phyloP scores from a whole-genome alignment of 2,113 vertebrate species.

The Murina feae region DNA sequence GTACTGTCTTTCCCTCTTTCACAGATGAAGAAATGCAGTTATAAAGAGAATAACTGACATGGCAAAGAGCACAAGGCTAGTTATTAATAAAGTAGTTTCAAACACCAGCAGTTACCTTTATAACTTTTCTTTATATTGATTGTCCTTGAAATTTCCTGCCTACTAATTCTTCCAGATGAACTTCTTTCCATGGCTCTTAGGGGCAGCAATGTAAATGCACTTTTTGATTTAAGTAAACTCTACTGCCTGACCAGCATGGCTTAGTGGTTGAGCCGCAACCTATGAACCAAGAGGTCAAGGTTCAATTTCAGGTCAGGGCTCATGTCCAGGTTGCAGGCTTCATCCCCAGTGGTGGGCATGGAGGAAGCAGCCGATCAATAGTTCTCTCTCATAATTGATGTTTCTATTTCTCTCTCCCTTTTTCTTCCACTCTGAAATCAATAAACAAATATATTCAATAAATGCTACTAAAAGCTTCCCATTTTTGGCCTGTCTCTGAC shows the following conservation, averaged over 20 bases:
- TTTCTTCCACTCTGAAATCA: too few relatives aligned
- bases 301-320: too few relatives aligned
- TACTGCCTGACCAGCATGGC: background rate
- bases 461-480: background rate
- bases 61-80: background rate
- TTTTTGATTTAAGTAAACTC: background rate
- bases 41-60: background rate
- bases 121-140: background rate
- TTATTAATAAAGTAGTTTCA: background rate
- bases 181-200: background rate
- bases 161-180: background rate
- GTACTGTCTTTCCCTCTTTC: background rate
- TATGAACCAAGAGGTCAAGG: too few relatives aligned
- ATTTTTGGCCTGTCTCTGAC: background rate
- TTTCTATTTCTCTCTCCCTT: too few relatives aligned
- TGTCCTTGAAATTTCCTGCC: background rate
- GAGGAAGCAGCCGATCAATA: too few relatives aligned
- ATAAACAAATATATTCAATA: background rate
- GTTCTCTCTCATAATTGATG: too few relatives aligned
- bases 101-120: background rate
- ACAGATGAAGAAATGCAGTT: background rate
- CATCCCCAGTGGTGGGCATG: too few relatives aligned
- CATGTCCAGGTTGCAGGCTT: too few relatives aligned
- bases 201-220: background rate
- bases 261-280: too few relatives aligned